These are phyloP conservation scores for Aphrophora alni DNA, from an alignment of 2,888 invertebrate genomes.

Conservation along the genomic window DNA sequence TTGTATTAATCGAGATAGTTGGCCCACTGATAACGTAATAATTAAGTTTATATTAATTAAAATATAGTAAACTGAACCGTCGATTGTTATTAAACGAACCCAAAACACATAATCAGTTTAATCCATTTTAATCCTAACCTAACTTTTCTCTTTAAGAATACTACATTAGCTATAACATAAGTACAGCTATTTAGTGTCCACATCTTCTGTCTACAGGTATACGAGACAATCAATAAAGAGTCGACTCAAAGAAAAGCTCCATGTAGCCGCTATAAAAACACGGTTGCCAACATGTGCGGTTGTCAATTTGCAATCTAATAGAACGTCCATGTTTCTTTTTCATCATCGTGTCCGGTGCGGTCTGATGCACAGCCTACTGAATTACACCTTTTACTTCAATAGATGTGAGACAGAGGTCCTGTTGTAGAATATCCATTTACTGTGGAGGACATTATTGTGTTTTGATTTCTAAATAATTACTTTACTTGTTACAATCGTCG, in stretches of 20 bases:
- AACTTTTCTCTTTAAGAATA: no score
- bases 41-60: no score
- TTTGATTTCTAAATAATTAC: background rate
- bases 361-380: background rate
- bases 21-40: no score
- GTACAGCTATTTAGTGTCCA: no score
- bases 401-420: background rate
- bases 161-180: no score
- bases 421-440: background rate
- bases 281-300: background rate
- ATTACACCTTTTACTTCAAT: background rate
- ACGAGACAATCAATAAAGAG: background rate
- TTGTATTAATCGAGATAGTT: no score
- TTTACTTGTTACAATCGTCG: no score
- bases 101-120: no score
- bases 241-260: background rate
- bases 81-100: no score
- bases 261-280: background rate
- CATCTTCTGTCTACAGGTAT: background rate
- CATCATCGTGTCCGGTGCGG: background rate
- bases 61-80: no score
- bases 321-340: background rate
- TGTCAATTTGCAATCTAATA: conserved; percentile 9
- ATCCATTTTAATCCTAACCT: no score
- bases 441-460: background rate